These are phyloP conservation scores for Nothobranchius kuhntae DNA, from an alignment of 2,113 vertebrate species.

Conservation along the genomic window DNA sequence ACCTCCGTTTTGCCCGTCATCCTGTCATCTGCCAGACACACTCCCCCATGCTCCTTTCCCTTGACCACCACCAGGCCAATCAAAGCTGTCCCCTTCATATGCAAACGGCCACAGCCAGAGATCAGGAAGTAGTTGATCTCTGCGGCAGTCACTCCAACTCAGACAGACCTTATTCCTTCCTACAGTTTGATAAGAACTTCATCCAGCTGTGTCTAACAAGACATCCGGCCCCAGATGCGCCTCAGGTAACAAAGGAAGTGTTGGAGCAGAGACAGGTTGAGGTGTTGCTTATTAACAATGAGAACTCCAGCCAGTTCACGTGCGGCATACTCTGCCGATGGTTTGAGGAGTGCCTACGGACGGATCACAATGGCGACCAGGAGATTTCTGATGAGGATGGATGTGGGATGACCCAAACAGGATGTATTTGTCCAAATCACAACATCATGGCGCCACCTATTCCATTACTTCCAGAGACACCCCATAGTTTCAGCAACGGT, in stretches of 20 bases:
- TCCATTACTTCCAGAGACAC: slow-evolving; percentile 74
- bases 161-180: slow-evolving; percentile 86
- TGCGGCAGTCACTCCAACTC: slow-evolving; percentile 76
- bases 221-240: slow-evolving; percentile 55
- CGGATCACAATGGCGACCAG: slow-evolving; percentile 66
- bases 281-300: slow-evolving; percentile 96
- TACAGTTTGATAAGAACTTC: slow-evolving; percentile 98
- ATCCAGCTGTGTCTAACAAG: slow-evolving; percentile 90
- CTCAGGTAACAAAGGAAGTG: slow-evolving; percentile 80
- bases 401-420: slow-evolving; percentile 91
- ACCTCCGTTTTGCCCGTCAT: slow-evolving; percentile 93
- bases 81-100: slow-evolving; percentile 87
- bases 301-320: slow-evolving; percentile 98
- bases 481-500: slow-evolving; percentile 82
- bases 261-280: slow-evolving; percentile 92
- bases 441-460: slow-evolving; percentile 72
- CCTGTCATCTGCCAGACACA: slow-evolving; percentile 90
- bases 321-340: slow-evolving; percentile 96
- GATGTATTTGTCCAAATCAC: slow-evolving; percentile 89
- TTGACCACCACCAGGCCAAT: slow-evolving; percentile 95
- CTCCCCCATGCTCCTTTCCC: slow-evolving; percentile 91
- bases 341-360: slow-evolving; percentile 93
- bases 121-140: slow-evolving; percentile 85
- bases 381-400: slow-evolving; percentile 61
- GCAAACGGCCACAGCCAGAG: slow-evolving; percentile 61